phyloP scores from a whole-genome alignment of 2,888 invertebrate genomes.

The Frankliniella intonsa region DNA sequence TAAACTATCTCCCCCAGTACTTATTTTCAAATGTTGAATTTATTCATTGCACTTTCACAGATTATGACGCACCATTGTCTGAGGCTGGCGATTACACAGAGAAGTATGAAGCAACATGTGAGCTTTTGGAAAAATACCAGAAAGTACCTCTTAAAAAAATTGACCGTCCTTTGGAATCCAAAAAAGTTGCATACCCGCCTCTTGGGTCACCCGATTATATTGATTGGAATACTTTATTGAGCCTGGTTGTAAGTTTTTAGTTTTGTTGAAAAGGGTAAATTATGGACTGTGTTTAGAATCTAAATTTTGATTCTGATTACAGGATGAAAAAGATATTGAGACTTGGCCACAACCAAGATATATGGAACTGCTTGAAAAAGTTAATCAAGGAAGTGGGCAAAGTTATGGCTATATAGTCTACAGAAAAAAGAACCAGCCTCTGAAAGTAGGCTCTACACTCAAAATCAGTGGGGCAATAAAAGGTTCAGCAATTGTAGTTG shows the following conservation, averaged over 20 bases:
- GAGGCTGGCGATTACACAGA: conserved; percentile 53
- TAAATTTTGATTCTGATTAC: background rate
- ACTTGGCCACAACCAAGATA: conserved; percentile 38
- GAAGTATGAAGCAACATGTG: conserved; percentile 46
- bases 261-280: background rate
- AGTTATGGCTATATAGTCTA: conserved; percentile 56
- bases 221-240: conserved; percentile 34
- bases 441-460: conserved; percentile 35
- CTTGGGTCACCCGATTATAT: conserved; percentile 39
- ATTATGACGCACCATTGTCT: conserved; percentile 53
- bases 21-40: conserved; percentile 9
- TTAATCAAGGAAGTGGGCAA: conserved; percentile 50
- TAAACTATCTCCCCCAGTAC: background rate
- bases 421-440: conserved; percentile 42
- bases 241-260: background rate
- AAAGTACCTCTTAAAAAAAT: conserved; percentile 43
- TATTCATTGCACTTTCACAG: conserved; percentile 39
- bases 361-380: conserved; percentile 45
- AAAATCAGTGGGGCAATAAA: conserved; percentile 47
- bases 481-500: conserved; percentile 52
- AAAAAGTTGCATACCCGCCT: conserved; percentile 43
- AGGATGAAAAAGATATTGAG: conserved; percentile 39
- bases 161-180: conserved; percentile 42
- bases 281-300: background rate
- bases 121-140: conserved; percentile 40